Evolutionary conservation across 1,140 invertebrate species (phyloP), one percentile per base, ranked within the genome.

Genomic region (Drosophila varians): DNA sequence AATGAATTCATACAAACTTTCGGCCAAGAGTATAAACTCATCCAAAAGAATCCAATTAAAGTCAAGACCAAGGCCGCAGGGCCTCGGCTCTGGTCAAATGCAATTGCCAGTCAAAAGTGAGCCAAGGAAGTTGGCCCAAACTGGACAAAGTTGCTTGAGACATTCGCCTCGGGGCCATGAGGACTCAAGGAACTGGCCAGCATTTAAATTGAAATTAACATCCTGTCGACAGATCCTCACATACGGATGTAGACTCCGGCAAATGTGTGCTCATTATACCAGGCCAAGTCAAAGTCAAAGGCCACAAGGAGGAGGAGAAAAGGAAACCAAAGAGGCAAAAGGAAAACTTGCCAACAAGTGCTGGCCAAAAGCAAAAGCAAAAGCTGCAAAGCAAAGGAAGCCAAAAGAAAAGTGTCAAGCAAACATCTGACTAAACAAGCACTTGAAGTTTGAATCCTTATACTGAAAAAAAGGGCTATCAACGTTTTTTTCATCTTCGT

Each of bases 191-290:
- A 68, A 58, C 54, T 72, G 77, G 57, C 54, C 52, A 73, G 79
- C 79, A 86, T 80, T 84, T 76, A 86, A 84, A 84, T 86, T 84
- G 80, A 84, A 84, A 86, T 84, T 86, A 84, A 84, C 80, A 84
- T 84, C 80, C 80, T 84, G 80, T 84, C 66, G 53, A 46, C 36
- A 49, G 45, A 53, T 53, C 40, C 53, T 53, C 68, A 42, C 45
- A 73, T 62, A 42, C 16, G 31, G 31, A 31, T 28, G 51, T 71
- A 18, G 72, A 48, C 47, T 60, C 53, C 45, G 52, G 42, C 46
- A 62, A 43, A 76, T 83, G 51, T 86, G 64, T 48, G 74, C 80
- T 86, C 78, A 84, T 84, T 84, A 84, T 84, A 64, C 54, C 62
- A 48, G 65, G 70, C 46, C 34, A 53, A 79, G 51, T 70, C 66